Percentiles rank a stretch among this genome's conserved stretches.
Evolutionary conservation across 2,113 vertebrate genomes (phyloP).

Genomic region (Noturus placidus): DNA sequence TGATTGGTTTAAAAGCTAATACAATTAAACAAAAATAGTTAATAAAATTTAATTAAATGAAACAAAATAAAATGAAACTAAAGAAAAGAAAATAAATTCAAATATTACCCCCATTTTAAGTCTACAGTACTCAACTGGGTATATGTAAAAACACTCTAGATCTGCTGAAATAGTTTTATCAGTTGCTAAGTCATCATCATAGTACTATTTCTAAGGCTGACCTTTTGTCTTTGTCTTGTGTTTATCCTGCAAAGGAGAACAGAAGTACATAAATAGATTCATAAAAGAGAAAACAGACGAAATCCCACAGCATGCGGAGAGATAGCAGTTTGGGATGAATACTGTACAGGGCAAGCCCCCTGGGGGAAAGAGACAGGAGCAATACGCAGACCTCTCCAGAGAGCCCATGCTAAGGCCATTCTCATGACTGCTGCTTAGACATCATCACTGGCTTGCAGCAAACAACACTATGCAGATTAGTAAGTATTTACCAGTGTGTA

Average conservation of each 20-base stretch:
- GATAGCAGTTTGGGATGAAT: conserved; percentile 49
- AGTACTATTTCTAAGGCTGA: not conserved
- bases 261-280: conserved; percentile 45
- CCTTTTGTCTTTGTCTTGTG: conserved; percentile 7
- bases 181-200: not conserved
- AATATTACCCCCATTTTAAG: not conserved
- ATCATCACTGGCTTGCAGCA: conserved; percentile 27
- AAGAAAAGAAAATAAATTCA: not conserved
- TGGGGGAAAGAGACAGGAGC: conserved; percentile 48
- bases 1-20: not conserved
- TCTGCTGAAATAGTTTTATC: not conserved
- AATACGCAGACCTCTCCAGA: conserved; percentile 49
- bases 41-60: not conserved
- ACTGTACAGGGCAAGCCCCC: conserved; percentile 52
- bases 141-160: not conserved
- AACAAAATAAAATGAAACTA: not conserved
- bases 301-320: conserved; percentile 49
- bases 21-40: not conserved
- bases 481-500: not conserved
- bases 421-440: conserved; percentile 50
- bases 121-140: not conserved
- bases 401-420: conserved; percentile 50
- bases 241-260: conserved; percentile 40
- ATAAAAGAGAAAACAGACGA: conserved; percentile 40
- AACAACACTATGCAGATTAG: conserved; percentile 12